These are phyloP conservation scores for Lepisosteus oculatus DNA, from an alignment of 2,113 vertebrate genomes.

Conservation along the genomic window DNA sequence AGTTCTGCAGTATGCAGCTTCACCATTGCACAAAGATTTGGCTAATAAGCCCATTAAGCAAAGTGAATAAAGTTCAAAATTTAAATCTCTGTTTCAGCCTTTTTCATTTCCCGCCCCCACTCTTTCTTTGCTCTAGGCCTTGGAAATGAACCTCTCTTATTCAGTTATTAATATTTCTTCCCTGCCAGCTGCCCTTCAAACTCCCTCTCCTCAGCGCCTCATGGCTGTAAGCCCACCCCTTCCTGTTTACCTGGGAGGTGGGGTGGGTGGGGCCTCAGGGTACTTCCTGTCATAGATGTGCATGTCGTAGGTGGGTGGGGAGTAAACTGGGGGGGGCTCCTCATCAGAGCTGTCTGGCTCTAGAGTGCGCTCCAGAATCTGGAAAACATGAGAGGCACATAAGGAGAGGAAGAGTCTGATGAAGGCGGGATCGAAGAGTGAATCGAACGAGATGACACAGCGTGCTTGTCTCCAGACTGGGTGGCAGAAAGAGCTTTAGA, in stretches of 20 bases:
- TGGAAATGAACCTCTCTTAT: too few species aligned
- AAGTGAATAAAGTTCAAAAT: too few species aligned
- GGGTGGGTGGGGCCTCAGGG: slow-evolving; percentile 68
- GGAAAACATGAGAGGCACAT: slow-evolving; percentile 15
- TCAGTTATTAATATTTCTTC: too few species aligned
- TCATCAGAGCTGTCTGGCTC: slow-evolving; percentile 96
- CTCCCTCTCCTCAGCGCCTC: background rate
- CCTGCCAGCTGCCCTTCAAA: background rate
- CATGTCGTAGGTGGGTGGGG: slow-evolving; percentile 87
- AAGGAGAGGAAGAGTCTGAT: background rate
- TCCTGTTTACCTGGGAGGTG: slow-evolving; percentile 75
- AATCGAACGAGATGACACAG: too few species aligned
- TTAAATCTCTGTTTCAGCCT: too few species aligned
- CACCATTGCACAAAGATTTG: too few species aligned
- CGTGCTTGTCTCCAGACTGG: background rate
- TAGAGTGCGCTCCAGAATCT: slow-evolving; percentile 91
- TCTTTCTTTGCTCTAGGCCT: too few species aligned
- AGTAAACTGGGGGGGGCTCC: slow-evolving; percentile 92
- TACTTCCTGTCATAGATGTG: slow-evolving; percentile 77
- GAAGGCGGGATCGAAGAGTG: background rate
- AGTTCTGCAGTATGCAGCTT: too few species aligned
- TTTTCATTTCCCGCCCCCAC: too few species aligned
- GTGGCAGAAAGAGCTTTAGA: slow-evolving; percentile 12
- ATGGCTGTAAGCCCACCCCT: background rate
- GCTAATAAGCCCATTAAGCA: too few species aligned